Evolutionary conservation across 2,797 vertebrate genomes (phyloP).

Genomic region (Prunella strophiata): DNA sequence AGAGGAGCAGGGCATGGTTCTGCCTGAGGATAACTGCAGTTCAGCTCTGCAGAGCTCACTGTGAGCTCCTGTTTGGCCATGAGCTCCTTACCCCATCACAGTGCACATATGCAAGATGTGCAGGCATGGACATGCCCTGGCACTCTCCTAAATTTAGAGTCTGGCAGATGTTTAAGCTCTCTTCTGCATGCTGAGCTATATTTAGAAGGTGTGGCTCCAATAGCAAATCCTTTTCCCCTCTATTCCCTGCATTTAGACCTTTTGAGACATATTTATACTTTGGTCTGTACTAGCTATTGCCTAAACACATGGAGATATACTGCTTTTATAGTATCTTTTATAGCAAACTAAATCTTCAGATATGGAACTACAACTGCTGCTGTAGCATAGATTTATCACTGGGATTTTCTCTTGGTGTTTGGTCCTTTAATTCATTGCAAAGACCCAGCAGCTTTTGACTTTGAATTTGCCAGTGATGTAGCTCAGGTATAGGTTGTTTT

Average conservation of each 20-base stretch:
- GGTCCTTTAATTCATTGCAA: background rate
- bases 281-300: background rate
- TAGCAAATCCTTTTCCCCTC: background rate
- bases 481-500: background rate
- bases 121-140: background rate
- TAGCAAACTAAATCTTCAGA: background rate
- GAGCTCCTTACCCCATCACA: background rate
- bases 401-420: background rate
- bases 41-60: background rate
- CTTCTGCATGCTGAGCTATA: background rate
- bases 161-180: background rate
- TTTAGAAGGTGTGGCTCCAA: conserved; percentile 16
- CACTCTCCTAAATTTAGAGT: conserved; percentile 32
- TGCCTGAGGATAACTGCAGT: background rate
- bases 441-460: background rate
- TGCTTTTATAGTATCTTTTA: background rate
- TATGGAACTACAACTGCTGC: background rate
- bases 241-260: background rate
- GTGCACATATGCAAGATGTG: background rate
- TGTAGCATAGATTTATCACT: background rate
- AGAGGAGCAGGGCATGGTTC: background rate
- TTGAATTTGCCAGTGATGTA: background rate
- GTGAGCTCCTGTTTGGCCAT: background rate
- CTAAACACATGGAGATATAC: background rate
- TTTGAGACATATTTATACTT: background rate